These are phyloP conservation scores for Orthosia gracilis DNA, from an alignment of 2,888 invertebrate species.

Conservation along the genomic window DNA sequence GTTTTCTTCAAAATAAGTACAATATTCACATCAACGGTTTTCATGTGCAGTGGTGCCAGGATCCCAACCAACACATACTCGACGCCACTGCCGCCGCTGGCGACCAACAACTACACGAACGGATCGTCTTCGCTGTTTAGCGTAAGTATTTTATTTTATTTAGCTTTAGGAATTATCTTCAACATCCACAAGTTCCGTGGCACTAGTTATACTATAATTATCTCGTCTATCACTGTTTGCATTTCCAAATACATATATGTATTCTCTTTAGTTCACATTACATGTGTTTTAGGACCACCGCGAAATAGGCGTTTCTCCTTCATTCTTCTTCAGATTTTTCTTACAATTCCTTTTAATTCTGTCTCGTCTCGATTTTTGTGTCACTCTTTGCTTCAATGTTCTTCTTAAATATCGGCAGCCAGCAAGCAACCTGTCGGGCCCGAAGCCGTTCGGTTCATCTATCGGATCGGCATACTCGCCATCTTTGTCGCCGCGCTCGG, in stretches of 20 bases:
- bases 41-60: slow-evolving; percentile 91
- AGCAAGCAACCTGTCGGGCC: slow-evolving; percentile 90
- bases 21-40: slow-evolving; percentile 13
- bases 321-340: neutral
- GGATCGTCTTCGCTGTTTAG: slow-evolving; percentile 93
- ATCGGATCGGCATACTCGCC: slow-evolving; percentile 90
- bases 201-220: neutral
- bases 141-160: slow-evolving; percentile 88
- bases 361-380: neutral
- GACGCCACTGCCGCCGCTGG: slow-evolving; percentile 93
- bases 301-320: neutral
- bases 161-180: neutral
- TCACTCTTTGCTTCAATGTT: neutral
- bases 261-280: neutral
- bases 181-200: neutral
- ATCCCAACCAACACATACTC: slow-evolving; percentile 94
- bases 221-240: neutral
- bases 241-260: neutral
- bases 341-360: neutral
- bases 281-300: neutral
- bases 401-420: slow-evolving; percentile 77
- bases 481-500: slow-evolving; percentile 88
- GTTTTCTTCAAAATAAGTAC: slow-evolving; percentile 12
- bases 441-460: slow-evolving; percentile 92
- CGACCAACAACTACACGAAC: slow-evolving; percentile 92